Evolutionary conservation across 2,888 invertebrate species (phyloP).

Genomic region (Tetheella fluctuosa): DNA sequence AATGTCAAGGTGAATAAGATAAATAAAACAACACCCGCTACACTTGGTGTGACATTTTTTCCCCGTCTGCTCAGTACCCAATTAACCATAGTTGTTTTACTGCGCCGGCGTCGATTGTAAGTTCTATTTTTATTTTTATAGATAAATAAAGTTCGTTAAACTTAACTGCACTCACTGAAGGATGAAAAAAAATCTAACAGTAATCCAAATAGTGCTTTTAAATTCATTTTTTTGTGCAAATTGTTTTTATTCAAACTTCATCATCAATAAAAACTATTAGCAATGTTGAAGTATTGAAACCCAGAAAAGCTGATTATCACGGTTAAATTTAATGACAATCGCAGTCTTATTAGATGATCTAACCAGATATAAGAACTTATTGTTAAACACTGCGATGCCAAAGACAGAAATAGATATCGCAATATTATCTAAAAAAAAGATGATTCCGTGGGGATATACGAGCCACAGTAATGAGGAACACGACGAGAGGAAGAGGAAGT

Average conservation of each 20-base stretch:
- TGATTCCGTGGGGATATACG: too few species aligned
- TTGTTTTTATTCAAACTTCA: background rate
- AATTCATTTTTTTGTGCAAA: background rate
- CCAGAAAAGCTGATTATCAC: background rate
- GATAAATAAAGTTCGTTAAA: conserved; percentile 22
- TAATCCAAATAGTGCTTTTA: conserved; percentile 5
- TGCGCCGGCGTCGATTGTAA: conserved; percentile 13
- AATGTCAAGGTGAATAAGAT: conserved; percentile 2
- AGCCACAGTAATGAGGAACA: too few species aligned
- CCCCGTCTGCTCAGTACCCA: conserved; percentile 13
- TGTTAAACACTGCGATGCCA: too few species aligned
- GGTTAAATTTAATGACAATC: too few species aligned
- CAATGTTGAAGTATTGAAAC: too few species aligned
- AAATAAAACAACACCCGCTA: conserved; percentile 1
- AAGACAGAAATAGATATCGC: too few species aligned
- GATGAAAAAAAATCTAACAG: conserved; percentile 7
- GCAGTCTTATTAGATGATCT: too few species aligned
- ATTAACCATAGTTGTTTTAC: conserved; percentile 19
- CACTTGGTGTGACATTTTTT: conserved; percentile 12
- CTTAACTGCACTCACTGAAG: conserved; percentile 14
- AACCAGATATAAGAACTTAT: too few species aligned
- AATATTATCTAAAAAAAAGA: too few species aligned
- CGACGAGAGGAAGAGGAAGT: too few species aligned
- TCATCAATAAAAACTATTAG: too few species aligned
- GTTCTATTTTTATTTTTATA: conserved; percentile 18